Conservation (phyloP, 2,797 vertebrate genomes). For the Chelon auratus region DNA sequence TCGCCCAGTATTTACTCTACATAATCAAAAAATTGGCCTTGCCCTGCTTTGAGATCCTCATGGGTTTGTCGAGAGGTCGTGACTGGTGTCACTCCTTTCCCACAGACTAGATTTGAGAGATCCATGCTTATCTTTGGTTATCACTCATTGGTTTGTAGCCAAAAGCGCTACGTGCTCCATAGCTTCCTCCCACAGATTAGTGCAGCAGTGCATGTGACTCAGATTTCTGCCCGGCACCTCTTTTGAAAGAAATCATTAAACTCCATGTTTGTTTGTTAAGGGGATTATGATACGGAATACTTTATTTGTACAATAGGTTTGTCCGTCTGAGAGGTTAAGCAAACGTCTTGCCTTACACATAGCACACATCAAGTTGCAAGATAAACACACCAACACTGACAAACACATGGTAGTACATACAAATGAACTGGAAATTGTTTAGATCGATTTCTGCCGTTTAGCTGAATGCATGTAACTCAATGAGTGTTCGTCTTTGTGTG, state of each 20-base stretch:
- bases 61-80: background rate
- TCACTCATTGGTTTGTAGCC: slow-evolving; percentile 9
- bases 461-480: background rate
- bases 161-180: slow-evolving; percentile 26
- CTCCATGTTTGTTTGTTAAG: slow-evolving; percentile 2
- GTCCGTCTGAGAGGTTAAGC: background rate
- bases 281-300: background rate
- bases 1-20: too few relatives aligned
- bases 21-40: background rate
- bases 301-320: background rate
- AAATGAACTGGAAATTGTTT: background rate
- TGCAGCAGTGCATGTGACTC: slow-evolving; percentile 12
- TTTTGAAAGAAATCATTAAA: slow-evolving; percentile 38
- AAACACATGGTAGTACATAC: background rate
- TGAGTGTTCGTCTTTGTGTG: background rate
- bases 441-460: background rate
- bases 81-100: slow-evolving; percentile 3
- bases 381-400: background rate
- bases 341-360: background rate
- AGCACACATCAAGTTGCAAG: background rate
- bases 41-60: background rate
- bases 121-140: background rate
- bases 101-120: background rate
- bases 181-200: background rate
- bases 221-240: slow-evolving; percentile 20